These are phyloP conservation scores for Tenualosa ilisha DNA, from an alignment of 2,797 vertebrate species.

Conservation along the genomic window DNA sequence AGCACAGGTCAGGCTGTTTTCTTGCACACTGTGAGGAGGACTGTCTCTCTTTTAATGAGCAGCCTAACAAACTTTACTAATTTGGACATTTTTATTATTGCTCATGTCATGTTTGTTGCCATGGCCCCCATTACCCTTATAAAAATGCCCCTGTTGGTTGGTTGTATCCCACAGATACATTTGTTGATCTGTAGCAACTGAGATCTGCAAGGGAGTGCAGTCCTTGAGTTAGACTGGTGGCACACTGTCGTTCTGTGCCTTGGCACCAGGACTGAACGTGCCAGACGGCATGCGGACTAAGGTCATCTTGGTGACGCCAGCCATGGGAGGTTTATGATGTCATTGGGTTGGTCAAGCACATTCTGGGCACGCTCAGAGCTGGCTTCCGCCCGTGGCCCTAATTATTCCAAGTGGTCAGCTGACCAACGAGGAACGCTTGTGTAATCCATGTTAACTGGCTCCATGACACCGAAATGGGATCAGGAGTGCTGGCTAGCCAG, in stretches of 20 bases:
- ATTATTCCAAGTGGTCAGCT: constrained; percentile 58
- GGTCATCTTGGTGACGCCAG: constrained; percentile 15
- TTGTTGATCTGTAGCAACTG: background rate
- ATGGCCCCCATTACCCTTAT: background rate
- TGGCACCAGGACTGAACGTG: constrained; percentile 32
- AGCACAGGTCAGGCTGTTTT: background rate
- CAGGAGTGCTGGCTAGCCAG: constrained; percentile 43
- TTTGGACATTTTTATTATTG: constrained; percentile 13
- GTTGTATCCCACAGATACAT: background rate
- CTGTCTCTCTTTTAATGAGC: background rate
- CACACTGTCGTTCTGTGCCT: background rate
- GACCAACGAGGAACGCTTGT: constrained; percentile 50
- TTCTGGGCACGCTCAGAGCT: constrained; percentile 48
- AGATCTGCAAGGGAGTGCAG: background rate
- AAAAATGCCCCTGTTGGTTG: background rate
- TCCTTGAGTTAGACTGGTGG: background rate
- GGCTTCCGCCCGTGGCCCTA: constrained; percentile 43
- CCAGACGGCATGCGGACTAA: constrained; percentile 45
- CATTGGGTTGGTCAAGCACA: constrained; percentile 40
- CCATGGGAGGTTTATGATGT: constrained; percentile 40
- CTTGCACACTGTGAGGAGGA: background rate
- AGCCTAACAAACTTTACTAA: background rate
- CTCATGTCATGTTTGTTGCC: background rate
- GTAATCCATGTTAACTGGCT: constrained; percentile 69
- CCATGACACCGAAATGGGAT: constrained; percentile 66